Conservation (phyloP, 2,797 vertebrate species). For the Paratrypauchen microcephalus region DNA sequence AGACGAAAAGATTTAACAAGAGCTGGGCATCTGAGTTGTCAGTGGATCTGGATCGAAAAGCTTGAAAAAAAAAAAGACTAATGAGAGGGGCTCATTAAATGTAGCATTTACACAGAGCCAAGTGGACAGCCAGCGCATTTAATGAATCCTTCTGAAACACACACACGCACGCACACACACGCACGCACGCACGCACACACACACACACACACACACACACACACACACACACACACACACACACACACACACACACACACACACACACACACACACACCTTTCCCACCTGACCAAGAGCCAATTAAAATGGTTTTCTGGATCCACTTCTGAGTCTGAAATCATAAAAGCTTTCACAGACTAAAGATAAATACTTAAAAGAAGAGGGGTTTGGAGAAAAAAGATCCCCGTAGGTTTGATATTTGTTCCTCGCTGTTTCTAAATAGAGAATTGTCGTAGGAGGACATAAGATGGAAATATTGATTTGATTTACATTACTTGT, state of each 20-base stretch:
- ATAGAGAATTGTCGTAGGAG: slow-evolving; percentile 3
- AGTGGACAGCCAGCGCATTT: slow-evolving; percentile 44
- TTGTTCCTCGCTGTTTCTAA: slow-evolving; percentile 14
- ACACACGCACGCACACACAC: slow-evolving; percentile 20
- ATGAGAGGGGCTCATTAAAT: slow-evolving; percentile 71
- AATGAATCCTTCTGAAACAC: slow-evolving; percentile 51
- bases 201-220: slow-evolving; percentile 13
- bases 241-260: slow-evolving; percentile 17
- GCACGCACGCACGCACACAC: slow-evolving; percentile 14
- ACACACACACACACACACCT: slow-evolving; percentile 23
- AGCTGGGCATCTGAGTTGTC: slow-evolving; percentile 28
- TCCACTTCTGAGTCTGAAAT: slow-evolving; percentile 39
- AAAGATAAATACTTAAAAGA: slow-evolving; percentile 24
- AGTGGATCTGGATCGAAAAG: slow-evolving; percentile 14
- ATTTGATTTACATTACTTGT: background rate
- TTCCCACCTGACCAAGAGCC: slow-evolving; percentile 61
- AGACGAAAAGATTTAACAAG: slow-evolving; percentile 32
- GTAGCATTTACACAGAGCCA: slow-evolving; percentile 40
- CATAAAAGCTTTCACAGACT: slow-evolving; percentile 32
- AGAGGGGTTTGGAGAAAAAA: slow-evolving; percentile 2
- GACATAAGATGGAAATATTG: slow-evolving; percentile 4
- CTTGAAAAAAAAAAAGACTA: slow-evolving; percentile 48
- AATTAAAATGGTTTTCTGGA: slow-evolving; percentile 71
- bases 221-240: slow-evolving; percentile 22
- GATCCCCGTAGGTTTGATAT: slow-evolving; percentile 13